These are phyloP conservation scores for Microplitis mediator DNA, from an alignment of 1,140 invertebrate species.

Conservation along the genomic window DNA sequence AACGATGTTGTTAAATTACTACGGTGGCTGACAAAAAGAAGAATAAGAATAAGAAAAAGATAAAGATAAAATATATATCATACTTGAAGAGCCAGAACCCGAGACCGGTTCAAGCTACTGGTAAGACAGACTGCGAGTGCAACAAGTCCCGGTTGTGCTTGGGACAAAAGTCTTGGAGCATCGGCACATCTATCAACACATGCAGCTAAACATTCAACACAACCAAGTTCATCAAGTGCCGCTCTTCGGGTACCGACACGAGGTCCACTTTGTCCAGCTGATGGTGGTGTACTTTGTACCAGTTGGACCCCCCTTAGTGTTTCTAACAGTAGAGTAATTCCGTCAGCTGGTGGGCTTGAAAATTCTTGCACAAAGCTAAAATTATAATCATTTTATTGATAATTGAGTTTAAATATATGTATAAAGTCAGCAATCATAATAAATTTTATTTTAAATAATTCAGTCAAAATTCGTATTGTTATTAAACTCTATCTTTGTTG, in stretches of 20 bases:
- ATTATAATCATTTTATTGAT: not conserved
- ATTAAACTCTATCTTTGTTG: not conserved
- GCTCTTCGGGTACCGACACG: slow-evolving; percentile 64
- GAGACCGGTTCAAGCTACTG: slow-evolving; percentile 82
- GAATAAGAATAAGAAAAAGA: too few species aligned
- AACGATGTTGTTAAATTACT: not conserved
- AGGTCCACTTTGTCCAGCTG: slow-evolving; percentile 58
- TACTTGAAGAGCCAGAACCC: slow-evolving; percentile 85
- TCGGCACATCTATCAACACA: slow-evolving; percentile 78
- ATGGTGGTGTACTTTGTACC: slow-evolving; percentile 67
- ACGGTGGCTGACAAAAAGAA: not conserved
- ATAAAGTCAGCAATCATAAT: too few species aligned
- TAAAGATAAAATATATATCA: not conserved
- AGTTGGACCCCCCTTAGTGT: slow-evolving; percentile 83
- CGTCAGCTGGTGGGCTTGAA: slow-evolving; percentile 80
- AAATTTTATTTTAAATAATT: too few species aligned
- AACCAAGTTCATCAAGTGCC: slow-evolving; percentile 85
- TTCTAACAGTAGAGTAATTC: slow-evolving; percentile 79
- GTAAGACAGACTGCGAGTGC: slow-evolving; percentile 86
- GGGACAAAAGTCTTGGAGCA: slow-evolving; percentile 73
- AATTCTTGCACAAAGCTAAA: slow-evolving; percentile 88
- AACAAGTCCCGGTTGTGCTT: slow-evolving; percentile 81
- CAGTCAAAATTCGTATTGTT: slow-evolving; percentile 16
- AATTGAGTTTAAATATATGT: too few species aligned
- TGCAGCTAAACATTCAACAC: slow-evolving; percentile 83